Conservation (phyloP, 2,113 vertebrate genomes). For the Rhizomys pruinosus region DNA sequence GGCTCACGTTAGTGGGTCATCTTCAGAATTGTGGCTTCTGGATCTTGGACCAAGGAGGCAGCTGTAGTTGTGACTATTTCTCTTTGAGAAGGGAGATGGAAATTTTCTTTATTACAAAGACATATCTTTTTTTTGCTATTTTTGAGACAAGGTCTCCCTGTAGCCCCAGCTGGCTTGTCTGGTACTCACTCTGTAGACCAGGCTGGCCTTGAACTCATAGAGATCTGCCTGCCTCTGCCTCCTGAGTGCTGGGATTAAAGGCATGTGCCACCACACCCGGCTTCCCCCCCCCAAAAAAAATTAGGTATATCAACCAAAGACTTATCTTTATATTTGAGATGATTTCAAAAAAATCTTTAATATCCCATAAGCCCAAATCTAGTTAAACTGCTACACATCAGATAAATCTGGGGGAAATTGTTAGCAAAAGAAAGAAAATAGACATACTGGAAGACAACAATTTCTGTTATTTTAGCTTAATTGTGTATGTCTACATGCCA, state of each 20-base stretch:
- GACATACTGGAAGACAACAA: neutral
- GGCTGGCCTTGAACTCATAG: too few species aligned
- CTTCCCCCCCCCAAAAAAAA: too few species aligned
- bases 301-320: too few species aligned
- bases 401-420: slow-evolving; percentile 13
- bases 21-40: slow-evolving; percentile 33
- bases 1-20: neutral
- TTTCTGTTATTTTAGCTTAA: slow-evolving; percentile 44
- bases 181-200: too few species aligned
- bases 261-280: too few species aligned
- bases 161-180: too few species aligned
- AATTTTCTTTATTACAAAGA: slow-evolving; percentile 9
- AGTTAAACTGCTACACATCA: slow-evolving; percentile 66
- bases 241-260: too few species aligned
- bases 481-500: neutral
- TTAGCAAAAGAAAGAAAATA: slow-evolving; percentile 48
- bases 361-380: slow-evolving; percentile 48
- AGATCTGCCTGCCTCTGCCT: too few species aligned
- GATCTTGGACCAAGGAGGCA: neutral
- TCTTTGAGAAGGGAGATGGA: slow-evolving; percentile 28
- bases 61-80: slow-evolving; percentile 7
- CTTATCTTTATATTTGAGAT: slow-evolving; percentile 52
- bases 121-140: too few species aligned
- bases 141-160: too few species aligned
- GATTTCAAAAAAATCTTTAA: slow-evolving; percentile 27